Evolutionary conservation across 1,140 invertebrate genomes (phyloP).

Genomic region (Lepidurus apus): DNA sequence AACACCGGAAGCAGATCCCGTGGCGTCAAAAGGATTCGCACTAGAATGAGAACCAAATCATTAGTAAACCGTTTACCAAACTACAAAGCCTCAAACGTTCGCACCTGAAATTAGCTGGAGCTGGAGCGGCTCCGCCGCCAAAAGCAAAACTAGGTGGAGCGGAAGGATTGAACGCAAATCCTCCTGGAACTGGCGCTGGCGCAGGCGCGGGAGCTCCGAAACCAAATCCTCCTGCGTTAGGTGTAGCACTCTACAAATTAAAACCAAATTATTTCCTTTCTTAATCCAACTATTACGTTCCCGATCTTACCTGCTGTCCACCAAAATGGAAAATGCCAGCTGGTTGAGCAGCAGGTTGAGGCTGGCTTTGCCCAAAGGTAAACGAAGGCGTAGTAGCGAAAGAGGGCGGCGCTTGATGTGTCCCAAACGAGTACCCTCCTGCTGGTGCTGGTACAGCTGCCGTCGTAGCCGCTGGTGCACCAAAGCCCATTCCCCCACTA

Average conservation of each 20-base stretch:
- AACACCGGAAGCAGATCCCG: background rate
- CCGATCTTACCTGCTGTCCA: background rate
- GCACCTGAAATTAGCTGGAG: background rate
- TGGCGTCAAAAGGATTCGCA: constrained; percentile 9
- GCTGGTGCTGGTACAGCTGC: background rate
- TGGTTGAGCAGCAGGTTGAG: background rate
- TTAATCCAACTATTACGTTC: background rate
- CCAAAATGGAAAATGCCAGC: background rate
- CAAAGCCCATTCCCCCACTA: background rate
- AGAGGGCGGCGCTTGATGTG: background rate
- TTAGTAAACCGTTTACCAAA: background rate
- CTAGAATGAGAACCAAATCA: background rate
- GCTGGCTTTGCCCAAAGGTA: background rate
- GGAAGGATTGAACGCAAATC: background rate
- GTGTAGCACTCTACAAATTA: background rate
- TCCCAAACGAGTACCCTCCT: background rate
- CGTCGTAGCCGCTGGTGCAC: background rate
- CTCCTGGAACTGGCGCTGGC: background rate
- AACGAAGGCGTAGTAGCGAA: background rate
- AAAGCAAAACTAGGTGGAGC: background rate
- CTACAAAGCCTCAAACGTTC: background rate
- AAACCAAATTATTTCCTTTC: background rate
- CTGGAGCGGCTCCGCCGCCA: background rate
- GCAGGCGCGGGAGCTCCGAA: background rate
- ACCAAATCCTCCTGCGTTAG: background rate